Base-by-base conservation (phyloP, 2,113 vertebrate genomes). In the Leptodactylus fuscus region DNA sequence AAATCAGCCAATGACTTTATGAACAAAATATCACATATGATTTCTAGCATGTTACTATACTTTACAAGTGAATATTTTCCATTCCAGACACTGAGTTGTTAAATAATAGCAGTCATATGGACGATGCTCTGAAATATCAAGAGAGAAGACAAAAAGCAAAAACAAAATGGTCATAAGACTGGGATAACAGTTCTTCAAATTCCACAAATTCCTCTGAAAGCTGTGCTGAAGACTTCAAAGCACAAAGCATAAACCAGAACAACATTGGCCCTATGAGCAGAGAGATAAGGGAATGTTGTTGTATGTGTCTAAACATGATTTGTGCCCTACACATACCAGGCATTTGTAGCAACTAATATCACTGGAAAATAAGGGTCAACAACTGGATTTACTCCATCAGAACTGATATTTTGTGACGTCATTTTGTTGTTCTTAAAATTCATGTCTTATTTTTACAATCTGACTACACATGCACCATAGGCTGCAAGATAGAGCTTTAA, bases 281-380 rank as follows among this genome's bases (percentile, higher is more conserved):
- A 34, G 75, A 85, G 83, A 85, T 85, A 85, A 85, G 83, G 60
- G 83, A 69, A 70, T 80, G 75, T 70, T 80, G 32, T 55, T 80
- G 83, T 85, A 85, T 85, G 76, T 85, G 83, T 85, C 76, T 32
- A 58, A 85, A 85, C 83, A 79, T 71, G 83, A 85, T 85, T 80
- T 85, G 34, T 69, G 48, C 67, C 27, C 46, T 41, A 53, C 83
- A 78, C 73, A 85, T 83, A 53, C 81, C 81, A 74, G 53, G 16
- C 51, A 44, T 53, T 60, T 51, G 65, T 41, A 71, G 81, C 32
- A 55, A 53, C 70, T n/a, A 36, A 71, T 36, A 55, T 20, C 51
- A 24, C 18, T 22, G 18, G 48, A 60, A 13, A 55, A 83, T 74
- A 38, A 71, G 46, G 51, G 49, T 73, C 48, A 58, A 58, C 16